Evolutionary conservation across 2,113 vertebrate genomes (phyloP).

Genomic region (Galeopterus variegatus): DNA sequence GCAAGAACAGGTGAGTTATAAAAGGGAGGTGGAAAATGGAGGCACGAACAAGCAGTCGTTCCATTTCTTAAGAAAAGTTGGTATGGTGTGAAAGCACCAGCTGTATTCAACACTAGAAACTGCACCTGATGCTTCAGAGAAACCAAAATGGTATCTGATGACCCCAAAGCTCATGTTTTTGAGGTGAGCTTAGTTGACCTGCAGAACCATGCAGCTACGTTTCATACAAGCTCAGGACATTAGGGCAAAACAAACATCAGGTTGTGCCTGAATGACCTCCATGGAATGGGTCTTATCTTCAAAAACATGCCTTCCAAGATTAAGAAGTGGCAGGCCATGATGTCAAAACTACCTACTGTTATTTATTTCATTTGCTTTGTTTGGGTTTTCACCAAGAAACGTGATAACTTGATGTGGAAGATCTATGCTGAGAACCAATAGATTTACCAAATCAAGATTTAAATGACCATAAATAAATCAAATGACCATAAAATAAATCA

Average conservation of each 20-base stretch:
- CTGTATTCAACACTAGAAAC: conserved; percentile 22
- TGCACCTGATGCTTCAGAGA: conserved; percentile 24
- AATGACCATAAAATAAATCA: conserved; percentile 61
- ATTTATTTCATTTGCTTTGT: conserved; percentile 34
- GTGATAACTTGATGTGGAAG: conserved; percentile 37
- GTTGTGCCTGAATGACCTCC: conserved; percentile 5
- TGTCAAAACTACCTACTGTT: conserved; percentile 18
- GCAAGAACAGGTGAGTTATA: conserved; percentile 55
- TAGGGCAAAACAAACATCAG: conserved; percentile 30
- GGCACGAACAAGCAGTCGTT: background rate
- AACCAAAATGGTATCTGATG: conserved; percentile 16
- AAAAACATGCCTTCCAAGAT: conserved; percentile 44
- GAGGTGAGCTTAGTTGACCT: conserved; percentile 47
- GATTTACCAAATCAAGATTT: conserved; percentile 58
- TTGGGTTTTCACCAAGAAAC: conserved; percentile 44
- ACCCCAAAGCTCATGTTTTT: background rate
- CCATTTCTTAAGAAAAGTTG: conserved; percentile 58
- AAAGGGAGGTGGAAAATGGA: conserved; percentile 35
- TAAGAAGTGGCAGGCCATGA: background rate
- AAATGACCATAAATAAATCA: conserved; percentile 32
- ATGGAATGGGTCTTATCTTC: conserved; percentile 47
- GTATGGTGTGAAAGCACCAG: conserved; percentile 27
- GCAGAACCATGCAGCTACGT: background rate
- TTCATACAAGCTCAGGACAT: conserved; percentile 28
- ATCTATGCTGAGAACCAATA: conserved; percentile 18